Conservation (phyloP, 2,113 vertebrate genomes). For the Nestor notabilis region DNA sequence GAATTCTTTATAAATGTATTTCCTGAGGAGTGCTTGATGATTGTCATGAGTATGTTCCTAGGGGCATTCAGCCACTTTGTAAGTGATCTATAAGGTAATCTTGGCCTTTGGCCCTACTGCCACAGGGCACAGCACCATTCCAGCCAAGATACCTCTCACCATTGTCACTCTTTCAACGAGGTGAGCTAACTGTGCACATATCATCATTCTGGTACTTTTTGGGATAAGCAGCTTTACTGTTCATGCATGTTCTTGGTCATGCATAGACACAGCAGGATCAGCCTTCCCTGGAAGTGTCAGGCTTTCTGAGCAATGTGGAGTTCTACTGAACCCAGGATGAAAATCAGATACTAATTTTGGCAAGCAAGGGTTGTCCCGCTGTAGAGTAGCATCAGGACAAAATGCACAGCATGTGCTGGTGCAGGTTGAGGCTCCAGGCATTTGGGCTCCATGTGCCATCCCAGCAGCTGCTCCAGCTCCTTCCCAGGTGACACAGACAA, state of each 20-base stretch:
- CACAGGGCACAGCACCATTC: not conserved
- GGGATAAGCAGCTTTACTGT: not conserved
- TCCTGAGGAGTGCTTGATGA: not conserved
- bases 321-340: not conserved
- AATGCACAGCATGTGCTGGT: not conserved
- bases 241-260: not conserved
- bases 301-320: not conserved
- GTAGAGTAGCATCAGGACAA: not conserved
- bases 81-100: not conserved
- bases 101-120: not conserved
- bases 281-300: not conserved
- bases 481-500: not conserved
- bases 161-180: not conserved
- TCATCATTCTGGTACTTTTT: not conserved
- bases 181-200: not conserved
- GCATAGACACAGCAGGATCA: not conserved
- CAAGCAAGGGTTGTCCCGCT: not conserved
- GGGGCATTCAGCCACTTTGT: not conserved
- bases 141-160: not conserved
- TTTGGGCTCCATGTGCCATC: not conserved
- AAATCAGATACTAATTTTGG: not conserved
- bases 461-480: not conserved
- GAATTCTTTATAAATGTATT: not conserved
- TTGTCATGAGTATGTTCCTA: not conserved
- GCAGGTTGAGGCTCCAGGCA: not conserved